Conservation (phyloP, 1,140 invertebrate genomes). For the Drusus annulatus region DNA sequence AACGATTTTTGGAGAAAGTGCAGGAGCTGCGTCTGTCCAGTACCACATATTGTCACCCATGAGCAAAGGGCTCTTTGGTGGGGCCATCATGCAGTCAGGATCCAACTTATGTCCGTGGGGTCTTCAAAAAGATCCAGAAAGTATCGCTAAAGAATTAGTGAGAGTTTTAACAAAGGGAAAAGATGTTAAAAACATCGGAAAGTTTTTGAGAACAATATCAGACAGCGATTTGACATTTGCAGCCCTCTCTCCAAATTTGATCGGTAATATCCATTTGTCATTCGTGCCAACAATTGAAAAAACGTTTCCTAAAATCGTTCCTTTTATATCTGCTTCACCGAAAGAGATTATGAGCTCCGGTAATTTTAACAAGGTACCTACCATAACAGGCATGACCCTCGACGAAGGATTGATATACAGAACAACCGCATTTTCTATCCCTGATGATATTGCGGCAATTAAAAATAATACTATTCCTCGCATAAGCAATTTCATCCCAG, state of each 20-base stretch:
- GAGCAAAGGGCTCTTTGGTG: constrained; percentile 71
- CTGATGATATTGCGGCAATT: neutral
- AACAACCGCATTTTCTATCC: neutral
- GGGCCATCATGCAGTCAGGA: constrained; percentile 75
- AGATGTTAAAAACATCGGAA: too few species aligned
- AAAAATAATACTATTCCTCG: neutral
- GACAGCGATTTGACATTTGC: neutral
- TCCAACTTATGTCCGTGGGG: constrained; percentile 65
- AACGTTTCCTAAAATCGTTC: neutral
- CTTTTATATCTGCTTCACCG: neutral
- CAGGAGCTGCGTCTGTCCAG: constrained; percentile 68
- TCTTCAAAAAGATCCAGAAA: neutral
- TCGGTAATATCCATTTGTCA: neutral
- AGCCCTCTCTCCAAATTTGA: neutral
- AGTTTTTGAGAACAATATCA: neutral
- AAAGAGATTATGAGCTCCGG: neutral
- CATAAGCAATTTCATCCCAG: neutral
- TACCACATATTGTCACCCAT: constrained; percentile 61
- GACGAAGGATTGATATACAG: neutral
- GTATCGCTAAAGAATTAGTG: too few species aligned
- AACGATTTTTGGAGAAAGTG: constrained; percentile 71
- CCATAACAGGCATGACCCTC: neutral
- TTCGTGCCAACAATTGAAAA: neutral
- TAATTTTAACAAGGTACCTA: neutral
- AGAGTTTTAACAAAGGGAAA: too few species aligned